These are phyloP conservation scores for Onychostruthus taczanowskii DNA, from an alignment of 2,113 vertebrate genomes.

Conservation along the genomic window DNA sequence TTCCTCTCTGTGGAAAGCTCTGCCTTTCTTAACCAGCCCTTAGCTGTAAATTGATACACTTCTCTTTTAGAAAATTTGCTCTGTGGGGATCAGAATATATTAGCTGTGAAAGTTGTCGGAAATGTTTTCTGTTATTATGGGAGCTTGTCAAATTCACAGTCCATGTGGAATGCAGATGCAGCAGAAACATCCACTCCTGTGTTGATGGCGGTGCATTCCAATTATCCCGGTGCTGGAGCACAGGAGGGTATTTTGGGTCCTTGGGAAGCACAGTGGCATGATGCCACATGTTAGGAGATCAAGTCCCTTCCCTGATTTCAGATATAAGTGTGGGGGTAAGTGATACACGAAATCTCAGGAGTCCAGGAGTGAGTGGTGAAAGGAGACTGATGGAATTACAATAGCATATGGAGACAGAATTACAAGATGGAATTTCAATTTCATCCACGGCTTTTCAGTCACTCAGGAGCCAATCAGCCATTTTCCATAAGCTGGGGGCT, in stretches of 20 bases:
- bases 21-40: neutral
- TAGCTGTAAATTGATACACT: conserved; percentile 8
- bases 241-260: neutral
- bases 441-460: neutral
- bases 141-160: conserved; percentile 27
- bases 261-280: neutral
- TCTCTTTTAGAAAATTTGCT: conserved; percentile 36
- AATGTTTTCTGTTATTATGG: conserved; percentile 44
- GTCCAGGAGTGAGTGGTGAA: neutral
- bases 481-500: neutral
- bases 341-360: neutral
- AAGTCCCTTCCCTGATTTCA: neutral
- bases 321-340: neutral
- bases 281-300: neutral
- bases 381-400: conserved; percentile 44
- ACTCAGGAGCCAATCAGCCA: conserved; percentile 4
- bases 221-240: neutral
- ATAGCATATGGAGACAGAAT: neutral
- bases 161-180: conserved; percentile 26
- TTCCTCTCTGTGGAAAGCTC: conserved; percentile 15
- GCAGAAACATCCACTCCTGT: neutral
- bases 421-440: neutral
- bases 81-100: conserved; percentile 49
- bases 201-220: conserved; percentile 7
- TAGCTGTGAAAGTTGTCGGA: conserved; percentile 15